Percentiles rank a stretch among this genome's conserved stretches.
phyloP scores from a whole-genome alignment of 2,797 vertebrate genomes.

The Diceros bicornis region DNA sequence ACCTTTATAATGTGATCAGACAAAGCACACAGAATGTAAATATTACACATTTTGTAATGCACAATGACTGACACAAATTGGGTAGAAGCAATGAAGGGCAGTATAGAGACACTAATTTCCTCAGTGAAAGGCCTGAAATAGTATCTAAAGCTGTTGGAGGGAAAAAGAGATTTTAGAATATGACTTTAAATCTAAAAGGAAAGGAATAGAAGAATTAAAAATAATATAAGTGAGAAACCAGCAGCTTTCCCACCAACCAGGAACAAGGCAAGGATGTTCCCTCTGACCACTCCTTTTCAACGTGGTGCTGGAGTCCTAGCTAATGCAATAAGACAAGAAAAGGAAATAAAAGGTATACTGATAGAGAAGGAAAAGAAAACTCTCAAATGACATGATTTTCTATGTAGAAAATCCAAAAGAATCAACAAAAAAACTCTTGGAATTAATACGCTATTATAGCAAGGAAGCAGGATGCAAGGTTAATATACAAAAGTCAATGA shows the following conservation, averaged over 20 bases:
- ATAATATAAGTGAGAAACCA: neutral
- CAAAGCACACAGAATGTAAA: neutral
- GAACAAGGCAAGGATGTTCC: neutral
- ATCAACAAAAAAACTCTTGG: neutral
- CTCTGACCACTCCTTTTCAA: neutral
- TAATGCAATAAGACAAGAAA: neutral
- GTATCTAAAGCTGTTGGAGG: neutral
- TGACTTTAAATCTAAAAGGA: slow-evolving; percentile 11
- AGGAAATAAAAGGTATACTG: neutral
- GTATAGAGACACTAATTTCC: neutral
- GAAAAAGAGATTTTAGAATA: neutral
- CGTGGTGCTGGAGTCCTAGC: neutral
- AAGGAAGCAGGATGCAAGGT: neutral
- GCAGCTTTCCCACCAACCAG: neutral
- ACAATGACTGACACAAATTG: neutral
- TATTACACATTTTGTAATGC: neutral
- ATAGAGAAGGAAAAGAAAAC: neutral
- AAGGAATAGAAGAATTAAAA: neutral
- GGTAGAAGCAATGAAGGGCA: neutral
- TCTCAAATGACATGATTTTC: neutral
- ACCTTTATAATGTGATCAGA: neutral
- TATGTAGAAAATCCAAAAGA: neutral
- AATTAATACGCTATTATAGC: neutral
- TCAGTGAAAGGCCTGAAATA: neutral
- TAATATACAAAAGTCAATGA: neutral